Base-by-base conservation (phyloP, 1,140 invertebrate genomes). In the Phthorimaea operculella region DNA sequence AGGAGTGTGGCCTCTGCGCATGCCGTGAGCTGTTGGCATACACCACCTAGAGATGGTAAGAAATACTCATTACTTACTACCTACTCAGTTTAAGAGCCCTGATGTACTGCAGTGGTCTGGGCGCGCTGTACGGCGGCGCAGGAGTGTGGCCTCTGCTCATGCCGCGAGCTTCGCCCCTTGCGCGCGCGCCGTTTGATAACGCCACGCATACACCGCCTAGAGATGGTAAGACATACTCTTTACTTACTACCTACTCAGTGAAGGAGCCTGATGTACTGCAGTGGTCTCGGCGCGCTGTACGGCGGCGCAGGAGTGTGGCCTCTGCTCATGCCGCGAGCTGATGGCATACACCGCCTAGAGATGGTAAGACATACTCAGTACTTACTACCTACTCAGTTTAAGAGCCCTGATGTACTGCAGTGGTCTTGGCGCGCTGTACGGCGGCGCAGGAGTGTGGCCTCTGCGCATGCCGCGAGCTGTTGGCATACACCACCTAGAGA, bases 381-480 rank as follows among this genome's bases (percentile, higher is more conserved):
- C n/a, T n/a, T n/a, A n/a, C n/a, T n/a, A n/a, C n/a, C n/a, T n/a
- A n/a, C n/a, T n/a, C n/a, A n/a, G n/a, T n/a, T n/a, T 83, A 12
- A 74, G 80, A 52, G 81, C 81, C 1, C 60, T 84, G 44, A 84
- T 84, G 81, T 84, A 84, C 68, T 84, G 81, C 65, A 82, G 81
- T 52, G 72, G 81, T 0, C 64, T 84, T n/a, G 81, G 81, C 0
- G 81, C 77, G n/a, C 60, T 84, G 21, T 84, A 82, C 53, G 72
- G 76, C 11, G 77, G 77, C 9, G 76, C 74, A 2, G 77, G 77
- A 6, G 74, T 82, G 2, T 82, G 81, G 79, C 79, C 81, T 1
- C 59, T 84, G 15, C 63, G 82, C 16, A 58, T 82, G 57, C 79
- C 79, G 1, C 64, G 70, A 1, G 58, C 65, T 5, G 45, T 68